phyloP scores from a whole-genome alignment of 2,888 invertebrate species.

The Lypha dubia region DNA sequence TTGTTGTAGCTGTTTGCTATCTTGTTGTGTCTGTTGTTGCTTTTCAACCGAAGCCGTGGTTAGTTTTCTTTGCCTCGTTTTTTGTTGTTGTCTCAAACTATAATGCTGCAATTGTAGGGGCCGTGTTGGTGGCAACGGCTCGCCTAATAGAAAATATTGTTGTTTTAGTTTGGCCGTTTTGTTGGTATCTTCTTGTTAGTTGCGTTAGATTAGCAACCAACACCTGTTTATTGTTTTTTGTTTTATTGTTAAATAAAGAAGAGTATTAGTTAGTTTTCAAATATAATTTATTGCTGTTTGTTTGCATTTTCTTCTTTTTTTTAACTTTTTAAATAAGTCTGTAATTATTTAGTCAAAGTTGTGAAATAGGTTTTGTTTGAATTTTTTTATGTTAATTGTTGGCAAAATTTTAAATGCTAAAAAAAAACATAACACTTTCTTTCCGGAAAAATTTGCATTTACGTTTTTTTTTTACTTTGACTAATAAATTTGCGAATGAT shows the following conservation, averaged over 20 bases:
- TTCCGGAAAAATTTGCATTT: constrained; percentile 52
- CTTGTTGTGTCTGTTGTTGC: constrained; percentile 37
- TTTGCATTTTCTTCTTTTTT: constrained; percentile 30
- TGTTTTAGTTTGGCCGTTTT: constrained; percentile 78
- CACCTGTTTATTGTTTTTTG: constrained; percentile 66
- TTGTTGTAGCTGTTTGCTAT: constrained; percentile 63
- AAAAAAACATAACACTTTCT: constrained; percentile 49
- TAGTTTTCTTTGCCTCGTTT: constrained; percentile 38
- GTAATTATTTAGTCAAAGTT: constrained; percentile 56
- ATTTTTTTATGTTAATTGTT: constrained; percentile 48
- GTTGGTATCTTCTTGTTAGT: constrained; percentile 75
- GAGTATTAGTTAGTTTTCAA: constrained; percentile 54
- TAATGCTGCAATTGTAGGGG: constrained; percentile 37
- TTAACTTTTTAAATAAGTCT: constrained; percentile 49
- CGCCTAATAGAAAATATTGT: constrained; percentile 65
- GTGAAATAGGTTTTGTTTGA: constrained; percentile 43
- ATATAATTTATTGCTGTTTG: constrained; percentile 48
- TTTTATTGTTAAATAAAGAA: constrained; percentile 63
- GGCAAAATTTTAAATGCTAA: constrained; percentile 14
- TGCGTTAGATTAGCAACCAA: constrained; percentile 78
- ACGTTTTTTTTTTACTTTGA: constrained; percentile 16
- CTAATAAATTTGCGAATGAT: constrained; percentile 22
- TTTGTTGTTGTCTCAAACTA: constrained; percentile 36
- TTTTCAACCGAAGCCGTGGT: neutral
- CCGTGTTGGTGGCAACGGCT: constrained; percentile 59